Percentiles rank a stretch among this genome's conserved stretches.
phyloP scores from a whole-genome alignment of 2,888 invertebrate species.

The Macropis europaea region DNA sequence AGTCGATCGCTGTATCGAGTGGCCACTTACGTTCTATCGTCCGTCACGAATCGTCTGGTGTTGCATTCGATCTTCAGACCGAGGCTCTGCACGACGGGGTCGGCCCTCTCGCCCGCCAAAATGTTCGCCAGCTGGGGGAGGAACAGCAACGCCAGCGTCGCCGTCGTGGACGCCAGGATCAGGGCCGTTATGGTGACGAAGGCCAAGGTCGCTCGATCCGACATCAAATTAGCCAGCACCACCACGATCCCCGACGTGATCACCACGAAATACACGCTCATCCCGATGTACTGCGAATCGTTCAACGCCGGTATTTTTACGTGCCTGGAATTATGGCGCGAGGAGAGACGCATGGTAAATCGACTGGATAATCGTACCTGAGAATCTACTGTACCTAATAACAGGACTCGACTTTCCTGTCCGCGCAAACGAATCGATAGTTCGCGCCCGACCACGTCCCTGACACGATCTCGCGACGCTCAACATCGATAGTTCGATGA shows the following conservation, averaged over 20 bases:
- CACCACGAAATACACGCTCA: slow-evolving; percentile 95
- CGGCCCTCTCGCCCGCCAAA: slow-evolving; percentile 85
- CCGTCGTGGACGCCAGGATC: slow-evolving; percentile 92
- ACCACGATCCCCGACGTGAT: slow-evolving; percentile 93
- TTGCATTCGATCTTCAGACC: slow-evolving; percentile 94
- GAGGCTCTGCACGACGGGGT: slow-evolving; percentile 93
- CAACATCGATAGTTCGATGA: slow-evolving; percentile 9
- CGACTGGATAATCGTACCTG: background rate
- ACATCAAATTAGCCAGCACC: slow-evolving; percentile 92
- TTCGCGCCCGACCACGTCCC: background rate
- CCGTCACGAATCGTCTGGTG: slow-evolving; percentile 90
- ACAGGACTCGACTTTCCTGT: background rate
- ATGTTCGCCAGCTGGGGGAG: slow-evolving; percentile 91
- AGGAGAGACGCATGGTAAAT: background rate
- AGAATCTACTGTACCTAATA: too few species aligned
- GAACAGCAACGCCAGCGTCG: slow-evolving; percentile 92
- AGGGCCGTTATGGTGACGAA: slow-evolving; percentile 91
- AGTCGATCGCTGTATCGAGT: background rate
- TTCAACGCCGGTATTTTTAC: slow-evolving; percentile 95
- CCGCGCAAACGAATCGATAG: background rate
- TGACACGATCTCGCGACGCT: background rate
- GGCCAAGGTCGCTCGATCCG: slow-evolving; percentile 89
- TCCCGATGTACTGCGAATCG: slow-evolving; percentile 96
- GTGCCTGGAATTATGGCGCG: slow-evolving; percentile 81
- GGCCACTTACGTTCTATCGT: slow-evolving; percentile 84